These are phyloP conservation scores for Heterocephalus glaber DNA, from an alignment of 2,113 vertebrate genomes.

Conservation along the genomic window DNA sequence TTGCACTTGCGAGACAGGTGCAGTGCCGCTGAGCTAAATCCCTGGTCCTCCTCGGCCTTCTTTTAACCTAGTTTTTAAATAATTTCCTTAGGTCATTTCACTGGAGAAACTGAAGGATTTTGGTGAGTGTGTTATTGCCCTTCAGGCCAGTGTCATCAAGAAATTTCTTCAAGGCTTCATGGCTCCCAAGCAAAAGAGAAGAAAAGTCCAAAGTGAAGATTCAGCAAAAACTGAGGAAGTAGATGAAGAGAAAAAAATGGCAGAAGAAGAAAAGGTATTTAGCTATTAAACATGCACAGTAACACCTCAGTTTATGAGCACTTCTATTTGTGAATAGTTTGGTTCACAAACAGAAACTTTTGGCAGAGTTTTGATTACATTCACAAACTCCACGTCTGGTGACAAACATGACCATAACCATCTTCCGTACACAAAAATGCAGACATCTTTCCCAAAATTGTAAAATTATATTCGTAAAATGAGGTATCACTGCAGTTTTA, in stretches of 20 bases:
- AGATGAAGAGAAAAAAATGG: slow-evolving; percentile 96
- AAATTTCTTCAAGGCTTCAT: slow-evolving; percentile 99
- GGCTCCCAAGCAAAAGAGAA: slow-evolving; percentile 98
- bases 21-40: too few relatives aligned
- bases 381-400: not conserved
- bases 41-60: not conserved
- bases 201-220: slow-evolving; percentile 91
- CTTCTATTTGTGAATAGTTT: not conserved
- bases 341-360: not conserved
- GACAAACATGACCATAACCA: not conserved
- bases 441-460: not conserved
- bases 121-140: slow-evolving; percentile 93
- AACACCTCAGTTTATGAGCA: not conserved
- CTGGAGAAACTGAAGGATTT: slow-evolving; percentile 95
- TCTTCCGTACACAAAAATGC: not conserved
- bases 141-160: slow-evolving; percentile 96
- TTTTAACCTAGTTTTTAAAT: not conserved
- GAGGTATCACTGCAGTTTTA: not conserved
- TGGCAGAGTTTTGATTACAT: not conserved
- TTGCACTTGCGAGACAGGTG: too few relatives aligned
- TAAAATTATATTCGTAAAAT: not conserved
- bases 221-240: slow-evolving; percentile 91
- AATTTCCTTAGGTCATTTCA: slow-evolving; percentile 87
- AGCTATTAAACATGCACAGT: not conserved
- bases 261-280: slow-evolving; percentile 96